phyloP scores from a whole-genome alignment of 2,888 invertebrate species.

The Euphydryas editha region DNA sequence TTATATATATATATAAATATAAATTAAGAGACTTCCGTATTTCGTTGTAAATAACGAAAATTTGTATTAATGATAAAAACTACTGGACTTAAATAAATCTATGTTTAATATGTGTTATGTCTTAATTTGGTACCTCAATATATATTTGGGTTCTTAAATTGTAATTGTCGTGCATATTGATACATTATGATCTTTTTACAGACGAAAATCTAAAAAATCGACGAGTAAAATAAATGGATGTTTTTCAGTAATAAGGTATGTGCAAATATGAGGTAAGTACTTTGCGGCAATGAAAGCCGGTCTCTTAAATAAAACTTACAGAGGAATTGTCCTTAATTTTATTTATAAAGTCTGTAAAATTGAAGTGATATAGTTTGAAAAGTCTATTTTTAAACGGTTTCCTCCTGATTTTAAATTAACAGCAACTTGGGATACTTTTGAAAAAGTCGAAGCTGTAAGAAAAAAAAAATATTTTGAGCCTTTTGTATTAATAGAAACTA shows the following conservation, averaged over 20 bases:
- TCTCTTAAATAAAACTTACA: constrained; percentile 34
- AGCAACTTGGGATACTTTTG: constrained; percentile 83
- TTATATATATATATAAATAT: not conserved
- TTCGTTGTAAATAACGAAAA: constrained; percentile 29
- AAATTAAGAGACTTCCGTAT: constrained; percentile 22
- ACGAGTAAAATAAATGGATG: constrained; percentile 52
- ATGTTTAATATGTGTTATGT: constrained; percentile 63
- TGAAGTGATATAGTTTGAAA: constrained; percentile 75
- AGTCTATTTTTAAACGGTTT: constrained; percentile 84
- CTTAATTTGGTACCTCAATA: constrained; percentile 54
- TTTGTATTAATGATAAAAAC: constrained; percentile 53
- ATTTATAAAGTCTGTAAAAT: constrained; percentile 68
- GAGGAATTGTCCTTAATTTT: constrained; percentile 46
- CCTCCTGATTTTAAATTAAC: constrained; percentile 84
- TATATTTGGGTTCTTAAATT: constrained; percentile 27
- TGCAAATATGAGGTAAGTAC: constrained; percentile 47
- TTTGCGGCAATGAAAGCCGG: constrained; percentile 12
- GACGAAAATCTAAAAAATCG: constrained; percentile 26
- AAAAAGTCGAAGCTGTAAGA: constrained; percentile 83
- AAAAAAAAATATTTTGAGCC: constrained; percentile 32
- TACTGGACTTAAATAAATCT: constrained; percentile 71
- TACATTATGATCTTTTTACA: constrained; percentile 34
- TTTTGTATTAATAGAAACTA: not conserved
- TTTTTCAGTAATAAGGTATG: constrained; percentile 55
- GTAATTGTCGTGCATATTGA: constrained; percentile 13